phyloP scores from a whole-genome alignment of 2,113 vertebrate species.

The Bucco capensis region DNA sequence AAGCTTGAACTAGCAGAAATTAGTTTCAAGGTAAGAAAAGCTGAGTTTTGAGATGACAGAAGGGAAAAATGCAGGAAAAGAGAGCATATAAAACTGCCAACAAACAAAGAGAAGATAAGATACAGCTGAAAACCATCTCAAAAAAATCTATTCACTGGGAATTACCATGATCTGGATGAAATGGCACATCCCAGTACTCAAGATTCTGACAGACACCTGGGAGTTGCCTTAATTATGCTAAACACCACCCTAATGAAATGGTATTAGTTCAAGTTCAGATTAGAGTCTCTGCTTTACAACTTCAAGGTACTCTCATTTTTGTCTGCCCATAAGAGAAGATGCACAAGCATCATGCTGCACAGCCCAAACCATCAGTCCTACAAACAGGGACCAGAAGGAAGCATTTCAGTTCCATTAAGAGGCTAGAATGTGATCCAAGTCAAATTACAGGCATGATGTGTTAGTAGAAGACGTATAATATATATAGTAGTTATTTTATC shows the following conservation, averaged over 20 bases:
- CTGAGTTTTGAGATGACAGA: neutral
- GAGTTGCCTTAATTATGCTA: neutral
- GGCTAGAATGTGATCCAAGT: neutral
- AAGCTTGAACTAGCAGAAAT: neutral
- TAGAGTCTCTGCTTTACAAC: neutral
- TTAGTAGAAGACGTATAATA: neutral
- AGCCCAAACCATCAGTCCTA: neutral
- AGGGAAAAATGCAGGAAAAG: neutral
- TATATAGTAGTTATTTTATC: neutral
- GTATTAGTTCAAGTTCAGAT: neutral
- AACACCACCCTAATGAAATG: neutral
- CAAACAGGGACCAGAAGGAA: neutral
- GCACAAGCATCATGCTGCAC: neutral
- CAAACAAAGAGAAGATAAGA: too few relatives aligned
- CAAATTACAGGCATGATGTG: neutral
- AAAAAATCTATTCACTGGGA: neutral
- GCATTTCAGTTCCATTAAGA: neutral
- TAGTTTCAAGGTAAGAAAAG: neutral
- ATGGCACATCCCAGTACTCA: neutral
- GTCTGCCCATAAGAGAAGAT: neutral
- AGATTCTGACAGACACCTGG: neutral
- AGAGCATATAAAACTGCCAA: too few relatives aligned
- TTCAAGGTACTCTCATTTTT: neutral
- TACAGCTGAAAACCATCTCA: neutral
- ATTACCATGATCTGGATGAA: neutral